Evolutionary conservation across 1,140 invertebrate genomes (phyloP).

Genomic region (Lepidostoma basale): DNA sequence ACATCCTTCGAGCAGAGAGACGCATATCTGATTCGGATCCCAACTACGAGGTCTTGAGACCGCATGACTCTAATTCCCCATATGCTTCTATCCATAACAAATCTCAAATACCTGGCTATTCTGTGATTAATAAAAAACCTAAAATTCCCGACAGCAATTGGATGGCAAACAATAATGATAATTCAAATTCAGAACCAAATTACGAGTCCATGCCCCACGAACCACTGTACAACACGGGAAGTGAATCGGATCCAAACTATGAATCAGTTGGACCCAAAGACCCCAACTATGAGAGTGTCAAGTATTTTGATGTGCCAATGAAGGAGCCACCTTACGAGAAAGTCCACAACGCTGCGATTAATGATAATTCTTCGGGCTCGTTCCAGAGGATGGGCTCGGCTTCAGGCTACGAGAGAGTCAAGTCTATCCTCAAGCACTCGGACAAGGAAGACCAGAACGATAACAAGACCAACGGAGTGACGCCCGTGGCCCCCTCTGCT

Average conservation of each 20-base stretch:
- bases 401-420: conserved; percentile 59
- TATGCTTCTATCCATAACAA: conserved; percentile 57
- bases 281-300: conserved; percentile 61
- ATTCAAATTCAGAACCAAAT: conserved; percentile 56
- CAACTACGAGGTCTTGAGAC: conserved; percentile 73
- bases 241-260: conserved; percentile 75
- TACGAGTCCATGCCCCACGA: conserved; percentile 76
- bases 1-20: conserved; percentile 58
- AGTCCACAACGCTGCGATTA: conserved; percentile 50
- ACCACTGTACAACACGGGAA: conserved; percentile 67
- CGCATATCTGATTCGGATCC: conserved; percentile 69
- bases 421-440: conserved; percentile 36
- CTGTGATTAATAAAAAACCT: conserved; percentile 61
- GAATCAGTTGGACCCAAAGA: conserved; percentile 67
- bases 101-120: conserved; percentile 59
- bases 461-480: conserved; percentile 37
- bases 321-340: conserved; percentile 62
- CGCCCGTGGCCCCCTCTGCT: conserved; percentile 43
- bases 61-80: conserved; percentile 58
- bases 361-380: conserved; percentile 44
- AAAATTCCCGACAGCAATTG: conserved; percentile 52
- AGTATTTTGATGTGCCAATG: conserved; percentile 60
- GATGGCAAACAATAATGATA: conserved; percentile 55
- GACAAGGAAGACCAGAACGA: conserved; percentile 47
- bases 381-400: conserved; percentile 57